Evolutionary conservation across 1,140 invertebrate genomes (phyloP).

Genomic region (Pomacea maculata): DNA sequence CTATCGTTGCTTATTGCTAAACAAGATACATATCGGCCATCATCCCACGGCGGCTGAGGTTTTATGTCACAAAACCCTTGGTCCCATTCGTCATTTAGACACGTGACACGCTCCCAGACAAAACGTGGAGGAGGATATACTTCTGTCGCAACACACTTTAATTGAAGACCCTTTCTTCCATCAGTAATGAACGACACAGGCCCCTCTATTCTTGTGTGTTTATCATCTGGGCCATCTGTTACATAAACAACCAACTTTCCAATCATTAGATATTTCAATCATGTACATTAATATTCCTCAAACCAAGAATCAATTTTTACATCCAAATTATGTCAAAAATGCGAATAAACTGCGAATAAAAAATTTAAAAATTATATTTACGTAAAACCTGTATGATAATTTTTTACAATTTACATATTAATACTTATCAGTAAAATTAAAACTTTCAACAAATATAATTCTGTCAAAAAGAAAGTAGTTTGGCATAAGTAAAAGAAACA

Average conservation of each 20-base stretch:
- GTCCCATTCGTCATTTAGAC: neutral
- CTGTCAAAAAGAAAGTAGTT: too few relatives aligned
- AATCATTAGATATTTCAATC: too few relatives aligned
- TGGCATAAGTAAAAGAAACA: neutral
- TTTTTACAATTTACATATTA: too few relatives aligned
- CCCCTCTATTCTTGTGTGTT: neutral
- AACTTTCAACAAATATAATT: too few relatives aligned
- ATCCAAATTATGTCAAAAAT: too few relatives aligned
- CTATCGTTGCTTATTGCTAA: neutral
- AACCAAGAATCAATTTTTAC: too few relatives aligned
- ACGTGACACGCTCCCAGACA: neutral
- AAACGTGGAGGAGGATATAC: neutral
- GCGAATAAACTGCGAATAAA: too few relatives aligned
- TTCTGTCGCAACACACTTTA: neutral
- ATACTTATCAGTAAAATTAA: too few relatives aligned
- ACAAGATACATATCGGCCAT: neutral
- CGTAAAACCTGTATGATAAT: too few relatives aligned
- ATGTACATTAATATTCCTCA: too few relatives aligned
- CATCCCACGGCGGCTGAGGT: neutral
- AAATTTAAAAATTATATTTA: too few relatives aligned
- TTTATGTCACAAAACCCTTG: neutral
- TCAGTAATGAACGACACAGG: neutral
- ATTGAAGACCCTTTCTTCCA: neutral
- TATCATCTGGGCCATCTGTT: neutral
- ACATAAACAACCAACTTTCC: too few relatives aligned